These are phyloP conservation scores for Actinemys pallida DNA, from an alignment of 2,113 vertebrate genomes.

Conservation along the genomic window DNA sequence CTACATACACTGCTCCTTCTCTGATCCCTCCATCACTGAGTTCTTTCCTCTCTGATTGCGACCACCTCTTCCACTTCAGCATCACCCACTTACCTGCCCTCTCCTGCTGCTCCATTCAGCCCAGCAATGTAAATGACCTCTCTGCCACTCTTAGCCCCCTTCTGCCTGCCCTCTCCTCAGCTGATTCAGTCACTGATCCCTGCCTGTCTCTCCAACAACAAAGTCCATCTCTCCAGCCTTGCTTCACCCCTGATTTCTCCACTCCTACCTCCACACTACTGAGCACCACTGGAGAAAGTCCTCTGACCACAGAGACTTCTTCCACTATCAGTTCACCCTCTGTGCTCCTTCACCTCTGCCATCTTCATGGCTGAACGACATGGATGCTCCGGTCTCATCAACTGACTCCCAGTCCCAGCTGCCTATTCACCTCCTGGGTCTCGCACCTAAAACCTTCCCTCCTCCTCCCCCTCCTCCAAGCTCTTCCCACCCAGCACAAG, in stretches of 20 bases:
- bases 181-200: background rate
- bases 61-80: background rate
- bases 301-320: background rate
- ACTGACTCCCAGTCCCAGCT: background rate
- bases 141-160: background rate
- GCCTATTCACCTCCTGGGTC: background rate
- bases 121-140: background rate
- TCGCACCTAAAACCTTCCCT: background rate
- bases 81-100: background rate
- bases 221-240: too few relatives aligned
- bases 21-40: background rate
- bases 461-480: background rate
- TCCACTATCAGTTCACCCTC: background rate
- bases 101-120: background rate
- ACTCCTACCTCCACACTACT: background rate
- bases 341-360: background rate
- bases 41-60: background rate
- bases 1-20: background rate
- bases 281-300: background rate
- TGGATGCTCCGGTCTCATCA: background rate
- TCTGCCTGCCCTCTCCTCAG: background rate
- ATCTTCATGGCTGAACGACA: background rate
- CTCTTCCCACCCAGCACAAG: background rate
- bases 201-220: fast-evolving
- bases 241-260: background rate